Evolutionary conservation across 2,113 vertebrate species (phyloP).

Genomic region (Probosciger aterrimus): DNA sequence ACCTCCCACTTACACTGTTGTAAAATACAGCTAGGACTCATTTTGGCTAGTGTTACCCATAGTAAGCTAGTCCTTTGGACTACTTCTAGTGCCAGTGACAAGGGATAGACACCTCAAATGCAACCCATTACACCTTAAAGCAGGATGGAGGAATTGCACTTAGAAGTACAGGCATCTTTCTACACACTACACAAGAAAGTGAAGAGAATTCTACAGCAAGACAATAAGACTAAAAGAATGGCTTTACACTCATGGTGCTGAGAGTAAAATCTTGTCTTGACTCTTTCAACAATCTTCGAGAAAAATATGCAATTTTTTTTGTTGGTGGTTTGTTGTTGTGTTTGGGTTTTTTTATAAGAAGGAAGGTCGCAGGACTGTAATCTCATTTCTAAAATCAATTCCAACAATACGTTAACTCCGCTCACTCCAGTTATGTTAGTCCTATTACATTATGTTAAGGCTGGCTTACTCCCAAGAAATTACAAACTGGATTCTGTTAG

Average conservation of each 20-base stretch:
- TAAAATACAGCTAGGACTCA: background rate
- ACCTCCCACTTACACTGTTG: background rate
- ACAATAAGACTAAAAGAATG: background rate
- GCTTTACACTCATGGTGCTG: background rate
- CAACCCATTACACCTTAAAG: background rate
- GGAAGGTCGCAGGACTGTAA: background rate
- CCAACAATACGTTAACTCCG: background rate
- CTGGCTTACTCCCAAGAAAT: too few relatives aligned
- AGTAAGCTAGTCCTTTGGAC: background rate
- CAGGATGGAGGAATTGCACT: background rate
- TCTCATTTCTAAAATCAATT: background rate
- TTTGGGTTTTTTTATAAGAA: background rate
- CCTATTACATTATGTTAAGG: too few relatives aligned
- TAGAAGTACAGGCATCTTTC: background rate
- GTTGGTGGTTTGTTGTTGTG: background rate
- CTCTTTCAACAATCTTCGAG: background rate
- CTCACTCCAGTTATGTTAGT: background rate
- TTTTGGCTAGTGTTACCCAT: background rate
- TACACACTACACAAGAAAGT: background rate
- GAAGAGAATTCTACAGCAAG: background rate
- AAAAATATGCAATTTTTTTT: background rate
- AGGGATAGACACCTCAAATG: background rate
- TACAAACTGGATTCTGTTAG: too few relatives aligned
- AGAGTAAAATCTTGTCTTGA: background rate
- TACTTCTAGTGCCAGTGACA: background rate